phyloP scores from a whole-genome alignment of 2,888 invertebrate genomes.

The Merodon equestris region DNA sequence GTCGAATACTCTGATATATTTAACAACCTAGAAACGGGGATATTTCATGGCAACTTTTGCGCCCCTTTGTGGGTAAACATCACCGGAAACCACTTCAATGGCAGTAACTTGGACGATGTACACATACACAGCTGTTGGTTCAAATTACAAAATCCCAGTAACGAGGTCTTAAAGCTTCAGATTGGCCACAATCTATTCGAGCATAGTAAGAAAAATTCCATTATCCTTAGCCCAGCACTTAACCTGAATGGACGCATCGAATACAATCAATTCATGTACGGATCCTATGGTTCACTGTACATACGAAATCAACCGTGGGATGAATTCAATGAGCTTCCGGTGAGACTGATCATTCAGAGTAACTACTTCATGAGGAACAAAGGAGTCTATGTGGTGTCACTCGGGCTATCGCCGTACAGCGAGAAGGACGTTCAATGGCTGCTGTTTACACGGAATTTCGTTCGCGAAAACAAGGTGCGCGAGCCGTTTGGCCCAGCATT shows the following conservation, averaged over 20 bases:
- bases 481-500: constrained; percentile 88
- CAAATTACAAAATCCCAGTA: constrained; percentile 67
- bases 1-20: constrained; percentile 92
- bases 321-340: constrained; percentile 88
- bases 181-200: constrained; percentile 93
- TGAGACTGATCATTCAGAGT: constrained; percentile 86
- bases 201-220: constrained; percentile 85
- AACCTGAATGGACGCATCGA: constrained; percentile 89
- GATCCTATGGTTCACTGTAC: constrained; percentile 89
- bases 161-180: constrained; percentile 81
- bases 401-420: constrained; percentile 93
- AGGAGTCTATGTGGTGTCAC: constrained; percentile 91
- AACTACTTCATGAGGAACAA: constrained; percentile 94
- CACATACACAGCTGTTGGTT: constrained; percentile 92
- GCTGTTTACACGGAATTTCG: constrained; percentile 91
- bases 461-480: constrained; percentile 90
- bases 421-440: constrained; percentile 89
- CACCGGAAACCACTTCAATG: constrained; percentile 93
- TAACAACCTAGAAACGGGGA: constrained; percentile 92
- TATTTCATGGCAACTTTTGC: constrained; percentile 96
- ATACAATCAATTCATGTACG: constrained; percentile 92
- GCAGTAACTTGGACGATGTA: constrained; percentile 88
- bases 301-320: constrained; percentile 90
- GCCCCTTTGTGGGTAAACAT: constrained; percentile 91
- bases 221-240: constrained; percentile 89